phyloP scores from a whole-genome alignment of 2,113 vertebrate species.

The Murina feae region DNA sequence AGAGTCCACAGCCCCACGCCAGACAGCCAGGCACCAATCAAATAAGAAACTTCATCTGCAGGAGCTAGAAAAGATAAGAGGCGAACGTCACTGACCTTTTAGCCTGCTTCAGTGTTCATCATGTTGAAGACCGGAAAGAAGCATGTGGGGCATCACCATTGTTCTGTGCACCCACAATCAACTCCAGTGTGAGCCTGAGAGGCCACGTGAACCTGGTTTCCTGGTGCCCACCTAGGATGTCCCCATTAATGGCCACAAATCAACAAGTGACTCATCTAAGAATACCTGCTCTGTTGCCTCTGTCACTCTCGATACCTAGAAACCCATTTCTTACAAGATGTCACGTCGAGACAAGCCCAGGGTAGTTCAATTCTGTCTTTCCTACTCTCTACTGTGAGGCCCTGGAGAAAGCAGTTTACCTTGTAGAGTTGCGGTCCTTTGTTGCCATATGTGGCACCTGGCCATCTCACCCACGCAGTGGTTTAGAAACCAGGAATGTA shows the following conservation, averaged over 20 bases:
- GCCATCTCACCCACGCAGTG: not conserved
- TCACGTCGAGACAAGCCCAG: fast-evolving
- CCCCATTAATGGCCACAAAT: not conserved
- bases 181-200: fast-evolving
- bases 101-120: not conserved
- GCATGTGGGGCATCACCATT: not conserved
- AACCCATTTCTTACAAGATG: not conserved
- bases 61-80: not conserved
- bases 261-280: not conserved
- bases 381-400: not conserved
- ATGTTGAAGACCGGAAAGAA: not conserved
- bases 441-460: not conserved
- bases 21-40: not conserved
- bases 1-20: not conserved
- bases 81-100: not conserved
- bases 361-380: not conserved
- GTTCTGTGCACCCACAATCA: not conserved
- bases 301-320: not conserved
- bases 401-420: not conserved
- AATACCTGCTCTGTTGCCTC: not conserved
- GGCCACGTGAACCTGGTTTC: not conserved
- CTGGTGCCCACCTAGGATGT: fast-evolving
- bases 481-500: not conserved
- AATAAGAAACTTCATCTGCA: not conserved
- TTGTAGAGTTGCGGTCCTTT: not conserved